phyloP scores from a whole-genome alignment of 2,888 invertebrate species.

The Resseliella maxima region DNA sequence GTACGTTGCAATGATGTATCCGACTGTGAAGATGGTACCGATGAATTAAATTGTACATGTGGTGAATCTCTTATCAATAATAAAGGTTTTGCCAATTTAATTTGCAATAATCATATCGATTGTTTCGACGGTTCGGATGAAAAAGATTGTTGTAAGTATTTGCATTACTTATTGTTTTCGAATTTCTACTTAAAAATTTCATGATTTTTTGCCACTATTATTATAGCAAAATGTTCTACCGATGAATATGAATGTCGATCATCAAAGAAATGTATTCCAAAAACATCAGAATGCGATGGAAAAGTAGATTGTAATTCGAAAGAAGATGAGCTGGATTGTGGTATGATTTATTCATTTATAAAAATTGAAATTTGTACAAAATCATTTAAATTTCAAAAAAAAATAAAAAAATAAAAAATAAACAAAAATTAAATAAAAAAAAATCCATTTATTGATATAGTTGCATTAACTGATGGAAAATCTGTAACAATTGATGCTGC shows the following conservation, averaged over 20 bases:
- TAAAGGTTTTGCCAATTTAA: slow-evolving; percentile 63
- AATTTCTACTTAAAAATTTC: background rate
- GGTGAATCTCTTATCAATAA: slow-evolving; percentile 67
- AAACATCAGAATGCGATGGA: slow-evolving; percentile 74
- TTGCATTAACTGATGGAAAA: slow-evolving; percentile 75
- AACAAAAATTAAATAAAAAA: background rate
- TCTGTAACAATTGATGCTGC: slow-evolving; percentile 72
- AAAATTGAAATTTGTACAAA: too few relatives aligned
- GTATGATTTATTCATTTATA: too few relatives aligned
- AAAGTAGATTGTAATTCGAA: slow-evolving; percentile 73
- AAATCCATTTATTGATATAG: slow-evolving; percentile 66
- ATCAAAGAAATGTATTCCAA: slow-evolving; percentile 75
- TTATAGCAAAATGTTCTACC: slow-evolving; percentile 71
- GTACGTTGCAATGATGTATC: slow-evolving; percentile 69
- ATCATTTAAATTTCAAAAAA: background rate
- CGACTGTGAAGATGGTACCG: slow-evolving; percentile 86
- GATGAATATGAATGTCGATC: slow-evolving; percentile 74
- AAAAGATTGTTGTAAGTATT: slow-evolving; percentile 74
- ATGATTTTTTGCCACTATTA: slow-evolving; percentile 54
- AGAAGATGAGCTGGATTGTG: slow-evolving; percentile 84
- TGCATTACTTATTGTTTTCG: slow-evolving; percentile 49
- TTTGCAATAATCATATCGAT: slow-evolving; percentile 82
- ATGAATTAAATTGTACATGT: slow-evolving; percentile 80
- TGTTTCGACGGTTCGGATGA: slow-evolving; percentile 83
- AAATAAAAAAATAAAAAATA: background rate